These are phyloP conservation scores for Taenioides sp. DNA, from an alignment of 2,797 vertebrate species.

Conservation along the genomic window DNA sequence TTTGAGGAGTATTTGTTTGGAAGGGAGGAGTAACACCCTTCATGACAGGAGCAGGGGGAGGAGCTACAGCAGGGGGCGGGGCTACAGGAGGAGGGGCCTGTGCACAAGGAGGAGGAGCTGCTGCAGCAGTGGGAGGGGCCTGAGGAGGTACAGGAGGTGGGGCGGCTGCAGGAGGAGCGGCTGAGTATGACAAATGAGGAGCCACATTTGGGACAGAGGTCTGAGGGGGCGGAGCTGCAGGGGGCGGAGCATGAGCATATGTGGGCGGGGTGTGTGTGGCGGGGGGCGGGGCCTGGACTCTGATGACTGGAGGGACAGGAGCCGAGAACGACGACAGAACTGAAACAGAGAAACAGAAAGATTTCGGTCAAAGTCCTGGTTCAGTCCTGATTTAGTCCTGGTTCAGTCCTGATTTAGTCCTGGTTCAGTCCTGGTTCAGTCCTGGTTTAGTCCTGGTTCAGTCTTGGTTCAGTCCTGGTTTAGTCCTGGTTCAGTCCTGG, in stretches of 20 bases:
- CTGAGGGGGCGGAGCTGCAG: not conserved
- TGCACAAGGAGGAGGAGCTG: not conserved
- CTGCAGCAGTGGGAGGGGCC: not conserved
- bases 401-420: too few relatives aligned
- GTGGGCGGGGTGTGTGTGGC: not conserved
- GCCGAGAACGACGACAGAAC: slow-evolving; percentile 11
- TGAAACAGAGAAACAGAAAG: slow-evolving; percentile 5
- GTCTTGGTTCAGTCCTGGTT: too few relatives aligned
- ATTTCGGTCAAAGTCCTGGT: not conserved
- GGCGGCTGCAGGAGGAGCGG: not conserved
- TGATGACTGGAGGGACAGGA: slow-evolving; percentile 52
- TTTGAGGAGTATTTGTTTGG: not conserved
- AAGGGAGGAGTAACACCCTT: not conserved
- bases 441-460: not conserved
- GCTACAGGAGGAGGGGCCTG: not conserved
- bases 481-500: too few relatives aligned
- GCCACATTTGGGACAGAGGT: not conserved
- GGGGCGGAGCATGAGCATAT: not conserved
- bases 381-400: too few relatives aligned
- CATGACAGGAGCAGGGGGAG: not conserved
- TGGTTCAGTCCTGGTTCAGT: too few relatives aligned
- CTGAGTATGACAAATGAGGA: not conserved
- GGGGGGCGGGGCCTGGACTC: slow-evolving; percentile 53
- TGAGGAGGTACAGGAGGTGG: not conserved
- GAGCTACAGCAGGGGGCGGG: not conserved